phyloP scores from a whole-genome alignment of 2,888 invertebrate genomes.

The Linnaemya vulpina region DNA sequence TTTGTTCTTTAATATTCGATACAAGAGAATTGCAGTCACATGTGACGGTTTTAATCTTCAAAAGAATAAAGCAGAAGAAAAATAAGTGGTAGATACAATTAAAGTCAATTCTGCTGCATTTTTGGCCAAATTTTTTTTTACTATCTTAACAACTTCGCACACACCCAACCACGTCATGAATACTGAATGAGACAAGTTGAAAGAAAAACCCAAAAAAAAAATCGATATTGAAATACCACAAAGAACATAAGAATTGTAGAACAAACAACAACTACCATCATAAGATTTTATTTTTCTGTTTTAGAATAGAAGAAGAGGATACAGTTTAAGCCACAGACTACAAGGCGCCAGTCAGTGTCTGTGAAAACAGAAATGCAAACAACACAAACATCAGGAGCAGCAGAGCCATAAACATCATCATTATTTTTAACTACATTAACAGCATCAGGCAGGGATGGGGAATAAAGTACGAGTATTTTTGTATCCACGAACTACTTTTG shows the following conservation, averaged over 20 bases:
- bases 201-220: constrained; percentile 27
- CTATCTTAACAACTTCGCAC: constrained; percentile 7
- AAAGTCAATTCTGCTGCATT: not conserved
- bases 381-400: constrained; percentile 3
- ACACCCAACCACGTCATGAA: not conserved
- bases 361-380: constrained; percentile 9
- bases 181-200: not conserved
- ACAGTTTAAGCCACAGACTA: constrained; percentile 47
- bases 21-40: constrained; percentile 5
- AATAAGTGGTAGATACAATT: constrained; percentile 21
- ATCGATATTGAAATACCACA: constrained; percentile 48
- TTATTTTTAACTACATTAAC: not conserved
- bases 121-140: not conserved
- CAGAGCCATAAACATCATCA: not conserved
- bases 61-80: not conserved
- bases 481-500: too few species aligned
- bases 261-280: constrained; percentile 14
- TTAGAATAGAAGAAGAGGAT: constrained; percentile 15
- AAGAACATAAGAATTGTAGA: not conserved
- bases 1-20: constrained; percentile 2
- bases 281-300: constrained; percentile 1
- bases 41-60: constrained; percentile 11
- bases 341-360: constrained; percentile 41
- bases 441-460: constrained; percentile 10
- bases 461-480: not conserved